Evolutionary conservation across 2,797 vertebrate species (phyloP).

Genomic region (Sus cebifrons): DNA sequence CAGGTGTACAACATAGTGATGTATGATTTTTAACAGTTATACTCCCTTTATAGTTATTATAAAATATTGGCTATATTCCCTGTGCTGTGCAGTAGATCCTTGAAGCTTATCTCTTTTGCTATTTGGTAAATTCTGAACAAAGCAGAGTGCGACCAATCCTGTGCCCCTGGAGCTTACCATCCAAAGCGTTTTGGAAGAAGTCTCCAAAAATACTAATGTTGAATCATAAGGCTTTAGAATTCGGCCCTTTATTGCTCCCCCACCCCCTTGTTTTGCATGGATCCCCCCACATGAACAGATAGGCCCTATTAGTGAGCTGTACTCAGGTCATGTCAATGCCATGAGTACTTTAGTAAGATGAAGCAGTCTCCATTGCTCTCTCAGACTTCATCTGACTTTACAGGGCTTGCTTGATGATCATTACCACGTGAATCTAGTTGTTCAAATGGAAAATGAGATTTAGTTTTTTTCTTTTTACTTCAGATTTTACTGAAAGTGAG

Average conservation of each 20-base stretch:
- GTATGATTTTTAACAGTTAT: neutral
- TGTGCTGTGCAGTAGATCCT: neutral
- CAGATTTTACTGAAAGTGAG: conserved; percentile 60
- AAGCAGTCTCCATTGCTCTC: neutral
- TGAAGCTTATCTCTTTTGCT: neutral
- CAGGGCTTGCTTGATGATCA: neutral
- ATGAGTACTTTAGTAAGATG: neutral
- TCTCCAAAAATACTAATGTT: neutral
- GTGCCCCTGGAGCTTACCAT: neutral
- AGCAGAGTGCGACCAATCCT: neutral
- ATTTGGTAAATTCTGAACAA: neutral
- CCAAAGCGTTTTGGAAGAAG: conserved; percentile 13
- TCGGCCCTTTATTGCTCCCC: neutral
- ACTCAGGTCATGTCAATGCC: neutral
- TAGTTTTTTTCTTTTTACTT: conserved; percentile 1
- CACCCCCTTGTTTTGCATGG: neutral
- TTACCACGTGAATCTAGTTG: conserved; percentile 31
- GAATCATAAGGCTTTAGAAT: neutral
- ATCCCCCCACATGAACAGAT: neutral
- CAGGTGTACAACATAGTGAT: neutral
- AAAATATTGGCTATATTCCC: neutral
- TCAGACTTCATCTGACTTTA: conserved; percentile 54
- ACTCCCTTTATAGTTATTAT: neutral
- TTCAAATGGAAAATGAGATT: conserved; percentile 8
- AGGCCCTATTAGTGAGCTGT: neutral